phyloP scores from a whole-genome alignment of 2,113 vertebrate genomes.

The Menidia beryllina region DNA sequence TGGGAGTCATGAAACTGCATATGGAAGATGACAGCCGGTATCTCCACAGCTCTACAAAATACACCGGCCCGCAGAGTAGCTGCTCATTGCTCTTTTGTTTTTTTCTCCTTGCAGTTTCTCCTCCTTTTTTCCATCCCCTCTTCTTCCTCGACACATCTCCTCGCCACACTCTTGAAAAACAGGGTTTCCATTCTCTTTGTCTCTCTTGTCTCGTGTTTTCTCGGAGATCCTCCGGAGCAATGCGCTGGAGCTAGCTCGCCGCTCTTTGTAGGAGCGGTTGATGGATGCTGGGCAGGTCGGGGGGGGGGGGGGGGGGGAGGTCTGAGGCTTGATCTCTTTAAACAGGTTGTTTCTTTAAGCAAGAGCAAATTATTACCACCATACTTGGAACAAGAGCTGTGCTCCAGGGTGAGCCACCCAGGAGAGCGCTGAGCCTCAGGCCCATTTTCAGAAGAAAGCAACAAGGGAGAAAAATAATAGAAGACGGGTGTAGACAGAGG shows the following conservation, averaged over 20 bases:
- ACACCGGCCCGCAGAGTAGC: constrained; percentile 64
- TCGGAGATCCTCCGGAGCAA: constrained; percentile 5
- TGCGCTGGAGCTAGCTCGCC: constrained; percentile 19
- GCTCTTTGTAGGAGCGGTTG: constrained; percentile 22
- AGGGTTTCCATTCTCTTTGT: constrained; percentile 60
- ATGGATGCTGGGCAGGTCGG: constrained; percentile 34
- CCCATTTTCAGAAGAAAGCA: constrained; percentile 81
- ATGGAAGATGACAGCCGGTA: constrained; percentile 68
- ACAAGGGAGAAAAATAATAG: constrained; percentile 75
- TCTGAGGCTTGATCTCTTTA: constrained; percentile 72
- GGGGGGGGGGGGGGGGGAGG: constrained; percentile 25
- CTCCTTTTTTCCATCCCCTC: not conserved
- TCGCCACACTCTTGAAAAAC: constrained; percentile 30
- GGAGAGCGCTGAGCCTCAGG: constrained; percentile 83
- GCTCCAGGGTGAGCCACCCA: constrained; percentile 82
- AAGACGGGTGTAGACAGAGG: constrained; percentile 64
- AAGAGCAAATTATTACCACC: constrained; percentile 79
- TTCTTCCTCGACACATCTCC: constrained; percentile 4
- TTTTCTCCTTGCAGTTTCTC: constrained; percentile 4
- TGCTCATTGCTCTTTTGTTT: constrained; percentile 36
- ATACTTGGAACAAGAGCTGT: constrained; percentile 78
- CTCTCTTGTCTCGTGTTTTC: constrained; percentile 16
- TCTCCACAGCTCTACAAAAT: constrained; percentile 69
- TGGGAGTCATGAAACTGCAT: constrained; percentile 67
- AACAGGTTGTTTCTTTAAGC: constrained; percentile 76